Evolutionary conservation across 2,888 invertebrate genomes (phyloP), one percentile per base, ranked within the genome.

Genomic region (Stenodema calcarata): DNA sequence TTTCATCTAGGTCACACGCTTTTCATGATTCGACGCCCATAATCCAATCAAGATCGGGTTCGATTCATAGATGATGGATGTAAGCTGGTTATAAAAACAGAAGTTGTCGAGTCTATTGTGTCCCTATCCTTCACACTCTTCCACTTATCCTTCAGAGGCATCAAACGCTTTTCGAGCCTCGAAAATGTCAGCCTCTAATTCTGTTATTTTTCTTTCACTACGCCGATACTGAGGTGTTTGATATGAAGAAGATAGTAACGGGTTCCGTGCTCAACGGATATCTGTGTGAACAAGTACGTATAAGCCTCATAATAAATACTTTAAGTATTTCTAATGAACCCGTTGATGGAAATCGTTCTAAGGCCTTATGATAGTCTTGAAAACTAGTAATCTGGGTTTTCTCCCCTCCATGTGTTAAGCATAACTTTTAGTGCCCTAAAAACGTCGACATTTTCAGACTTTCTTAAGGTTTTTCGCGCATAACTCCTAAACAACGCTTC

Each of bases 21-120:
- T 82, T 82, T 82, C 82, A 82, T 82, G 82, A 82, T 82, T 78
- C 82, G 82, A 82, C 82, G 82, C 62, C 82, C 62, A 82, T 82
- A 82, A 82, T 82, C 82, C 82, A 82, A 82, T 82, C 69, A 78
- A 78, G 78, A 82, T 82, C 27, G 82, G 82, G 23, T 69, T 70
- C 69, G 42, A 41, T 82, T 42, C 70, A 41, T 70, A 35, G 82
- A 82, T 69, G 69, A 82, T 82, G 82, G 62, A 82, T 82, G 69
- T 62, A 70, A 82, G 42, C 42, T 44, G 78, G 78, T 78, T 78
- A 78, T 78, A 78, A 78, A 78, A 78, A 78, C 78, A 78, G 44
- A 78, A 78, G 44, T 78, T 44, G 75, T 23, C 16, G 73, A 30
- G 35, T 9, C 78, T 44, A 18, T 78, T 78, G 78, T 78, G 78